Evolutionary conservation across 2,888 invertebrate species (phyloP).

Genomic region (Hedychridium roseum): DNA sequence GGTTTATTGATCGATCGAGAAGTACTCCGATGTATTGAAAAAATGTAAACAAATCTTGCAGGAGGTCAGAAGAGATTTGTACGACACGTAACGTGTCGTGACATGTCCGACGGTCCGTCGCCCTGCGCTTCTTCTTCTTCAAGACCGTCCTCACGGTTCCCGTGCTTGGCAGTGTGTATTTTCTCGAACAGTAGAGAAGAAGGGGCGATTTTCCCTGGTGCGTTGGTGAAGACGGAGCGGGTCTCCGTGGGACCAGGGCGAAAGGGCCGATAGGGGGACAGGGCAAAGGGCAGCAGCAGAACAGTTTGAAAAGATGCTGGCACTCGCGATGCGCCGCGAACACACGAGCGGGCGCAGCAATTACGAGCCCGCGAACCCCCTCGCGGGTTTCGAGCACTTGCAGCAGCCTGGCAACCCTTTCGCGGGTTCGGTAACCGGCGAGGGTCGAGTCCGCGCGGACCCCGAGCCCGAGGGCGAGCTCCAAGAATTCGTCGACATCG

Average conservation of each 20-base stretch:
- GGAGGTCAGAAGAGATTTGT: no score
- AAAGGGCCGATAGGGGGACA: conserved; percentile 37
- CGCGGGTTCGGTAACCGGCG: no score
- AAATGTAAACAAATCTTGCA: no score
- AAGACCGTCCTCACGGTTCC: not conserved
- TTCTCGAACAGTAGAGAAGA: not conserved
- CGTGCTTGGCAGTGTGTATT: not conserved
- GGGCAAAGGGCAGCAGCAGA: conserved; percentile 46
- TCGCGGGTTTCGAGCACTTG: conserved; percentile 61
- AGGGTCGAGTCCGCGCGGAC: conserved; percentile 48
- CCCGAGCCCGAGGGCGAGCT: conserved; percentile 57
- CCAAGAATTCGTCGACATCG: conserved; percentile 81
- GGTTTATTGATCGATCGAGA: no score
- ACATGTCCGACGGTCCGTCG: conserved; percentile 35
- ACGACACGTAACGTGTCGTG: no score
- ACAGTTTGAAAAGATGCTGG: conserved; percentile 60
- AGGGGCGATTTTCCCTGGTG: not conserved
- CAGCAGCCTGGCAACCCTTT: conserved; percentile 53
- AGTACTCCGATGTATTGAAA: no score
- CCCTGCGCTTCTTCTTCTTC: conserved; percentile 3
- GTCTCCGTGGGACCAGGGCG: conserved; percentile 4
- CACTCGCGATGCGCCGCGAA: conserved; percentile 63
- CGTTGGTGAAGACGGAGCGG: conserved; percentile 16
- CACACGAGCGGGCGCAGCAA: conserved; percentile 60
- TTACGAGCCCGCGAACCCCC: conserved; percentile 58